A percentile compares a stretch with the other conserved stretches of the same genome.
Conservation (phyloP, 1,140 invertebrate species). For the Physella acuta region DNA sequence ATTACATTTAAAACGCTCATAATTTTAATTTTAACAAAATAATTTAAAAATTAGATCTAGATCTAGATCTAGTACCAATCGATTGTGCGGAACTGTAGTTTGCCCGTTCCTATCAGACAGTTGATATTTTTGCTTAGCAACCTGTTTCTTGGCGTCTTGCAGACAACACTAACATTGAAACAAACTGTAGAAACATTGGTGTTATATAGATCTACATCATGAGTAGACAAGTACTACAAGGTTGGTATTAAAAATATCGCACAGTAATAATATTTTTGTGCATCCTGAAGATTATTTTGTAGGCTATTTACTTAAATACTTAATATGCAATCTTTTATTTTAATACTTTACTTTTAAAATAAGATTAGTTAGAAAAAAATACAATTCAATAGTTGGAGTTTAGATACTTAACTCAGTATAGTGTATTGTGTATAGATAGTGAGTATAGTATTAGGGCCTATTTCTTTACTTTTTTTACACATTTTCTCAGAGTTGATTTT, state of each 20-base stretch:
- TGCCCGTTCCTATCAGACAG: slow-evolving; percentile 7
- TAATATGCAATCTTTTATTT: neutral
- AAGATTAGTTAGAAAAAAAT: no score
- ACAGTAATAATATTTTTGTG: neutral
- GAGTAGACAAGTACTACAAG: slow-evolving; percentile 60
- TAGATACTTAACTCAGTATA: no score
- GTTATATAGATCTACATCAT: neutral
- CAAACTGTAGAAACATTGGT: neutral
- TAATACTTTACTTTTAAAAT: neutral
- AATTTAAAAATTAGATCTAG: no score
- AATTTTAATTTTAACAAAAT: neutral
- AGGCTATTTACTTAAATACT: neutral
- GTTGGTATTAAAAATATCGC: slow-evolving; percentile 32
- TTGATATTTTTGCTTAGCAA: slow-evolving; percentile 27
- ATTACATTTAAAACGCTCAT: neutral
- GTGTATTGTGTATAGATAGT: no score
- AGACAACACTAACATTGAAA: neutral
- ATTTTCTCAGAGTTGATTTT: no score
- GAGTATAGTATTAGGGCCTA: no score
- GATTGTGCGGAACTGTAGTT: slow-evolving; percentile 9
- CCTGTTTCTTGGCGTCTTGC: neutral
- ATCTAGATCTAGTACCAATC: no score
- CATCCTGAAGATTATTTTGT: neutral
- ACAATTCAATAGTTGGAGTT: no score
- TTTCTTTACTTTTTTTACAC: no score